phyloP scores from a whole-genome alignment of 2,113 vertebrate genomes.

The Isichthys henryi region DNA sequence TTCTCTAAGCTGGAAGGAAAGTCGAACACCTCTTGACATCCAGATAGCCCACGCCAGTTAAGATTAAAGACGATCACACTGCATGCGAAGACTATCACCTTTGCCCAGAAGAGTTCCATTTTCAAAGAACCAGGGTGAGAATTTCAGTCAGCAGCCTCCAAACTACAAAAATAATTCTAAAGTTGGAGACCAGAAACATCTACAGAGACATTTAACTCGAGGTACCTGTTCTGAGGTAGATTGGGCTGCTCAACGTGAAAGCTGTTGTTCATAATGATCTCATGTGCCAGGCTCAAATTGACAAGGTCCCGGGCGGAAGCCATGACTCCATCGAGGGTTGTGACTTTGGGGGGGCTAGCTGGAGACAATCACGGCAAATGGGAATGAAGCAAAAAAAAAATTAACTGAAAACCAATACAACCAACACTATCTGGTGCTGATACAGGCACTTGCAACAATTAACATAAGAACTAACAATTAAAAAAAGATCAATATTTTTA shows the following conservation, averaged over 20 bases:
- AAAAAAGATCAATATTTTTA: conserved; percentile 31
- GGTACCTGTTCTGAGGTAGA: conserved; percentile 72
- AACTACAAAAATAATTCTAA: background rate
- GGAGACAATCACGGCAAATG: conserved; percentile 30
- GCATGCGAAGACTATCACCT: background rate
- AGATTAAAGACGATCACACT: background rate
- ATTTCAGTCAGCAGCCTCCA: background rate
- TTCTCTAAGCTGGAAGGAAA: conserved; percentile 64
- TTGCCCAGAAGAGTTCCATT: background rate
- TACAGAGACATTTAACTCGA: background rate
- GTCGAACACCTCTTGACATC: background rate
- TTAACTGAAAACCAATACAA: background rate
- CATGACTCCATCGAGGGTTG: conserved; percentile 82
- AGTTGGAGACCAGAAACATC: background rate
- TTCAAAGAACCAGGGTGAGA: background rate
- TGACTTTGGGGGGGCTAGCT: conserved; percentile 77
- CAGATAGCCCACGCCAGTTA: background rate
- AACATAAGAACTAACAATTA: background rate
- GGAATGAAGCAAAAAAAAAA: background rate
- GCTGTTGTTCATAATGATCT: conserved; percentile 77
- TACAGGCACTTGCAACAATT: background rate
- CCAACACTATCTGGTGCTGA: background rate
- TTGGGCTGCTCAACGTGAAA: conserved; percentile 66
- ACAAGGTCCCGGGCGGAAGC: conserved; percentile 70
- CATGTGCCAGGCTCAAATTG: conserved; percentile 78